Conservation (phyloP, 2,888 invertebrate genomes). For the Netelia fuscicornis region DNA sequence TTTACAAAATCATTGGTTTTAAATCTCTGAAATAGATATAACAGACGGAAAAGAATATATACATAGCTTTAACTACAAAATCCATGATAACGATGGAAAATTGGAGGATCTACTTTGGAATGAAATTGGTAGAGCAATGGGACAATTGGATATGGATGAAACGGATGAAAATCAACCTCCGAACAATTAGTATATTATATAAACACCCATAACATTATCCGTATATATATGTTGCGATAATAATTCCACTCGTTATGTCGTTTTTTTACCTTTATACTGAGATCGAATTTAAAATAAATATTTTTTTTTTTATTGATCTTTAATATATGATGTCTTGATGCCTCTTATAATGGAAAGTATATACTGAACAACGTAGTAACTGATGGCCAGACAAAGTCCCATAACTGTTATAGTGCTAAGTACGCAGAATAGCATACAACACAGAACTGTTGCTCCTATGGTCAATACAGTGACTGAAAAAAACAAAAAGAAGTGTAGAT, state of each 20-base stretch:
- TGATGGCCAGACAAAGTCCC: slow-evolving; percentile 55
- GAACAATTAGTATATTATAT: slow-evolving; percentile 60
- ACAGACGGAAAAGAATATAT: slow-evolving; percentile 74
- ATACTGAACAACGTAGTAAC: slow-evolving; percentile 59
- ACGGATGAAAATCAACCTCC: slow-evolving; percentile 66
- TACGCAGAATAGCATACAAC: slow-evolving; percentile 65
- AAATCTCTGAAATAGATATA: slow-evolving; percentile 69
- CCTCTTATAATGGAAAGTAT: slow-evolving; percentile 54
- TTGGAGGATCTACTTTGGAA: slow-evolving; percentile 73
- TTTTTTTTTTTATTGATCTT: slow-evolving; percentile 1
- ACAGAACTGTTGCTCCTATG: slow-evolving; percentile 67
- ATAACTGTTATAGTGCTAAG: slow-evolving; percentile 62
- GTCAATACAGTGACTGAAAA: slow-evolving; percentile 68
- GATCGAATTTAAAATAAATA: not conserved
- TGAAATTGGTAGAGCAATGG: slow-evolving; percentile 71
- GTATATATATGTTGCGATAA: not conserved
- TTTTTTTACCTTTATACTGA: not conserved
- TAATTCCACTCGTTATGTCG: not conserved
- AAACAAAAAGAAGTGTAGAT: not conserved
- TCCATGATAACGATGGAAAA: slow-evolving; percentile 58
- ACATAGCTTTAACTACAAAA: slow-evolving; percentile 71
- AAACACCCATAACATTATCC: slow-evolving; percentile 16
- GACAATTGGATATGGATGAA: slow-evolving; percentile 17
- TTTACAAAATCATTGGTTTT: not conserved
- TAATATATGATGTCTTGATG: slow-evolving; percentile 33